Conservation (phyloP, 2,113 vertebrate species). For the Dicrurus megarhynchus region DNA sequence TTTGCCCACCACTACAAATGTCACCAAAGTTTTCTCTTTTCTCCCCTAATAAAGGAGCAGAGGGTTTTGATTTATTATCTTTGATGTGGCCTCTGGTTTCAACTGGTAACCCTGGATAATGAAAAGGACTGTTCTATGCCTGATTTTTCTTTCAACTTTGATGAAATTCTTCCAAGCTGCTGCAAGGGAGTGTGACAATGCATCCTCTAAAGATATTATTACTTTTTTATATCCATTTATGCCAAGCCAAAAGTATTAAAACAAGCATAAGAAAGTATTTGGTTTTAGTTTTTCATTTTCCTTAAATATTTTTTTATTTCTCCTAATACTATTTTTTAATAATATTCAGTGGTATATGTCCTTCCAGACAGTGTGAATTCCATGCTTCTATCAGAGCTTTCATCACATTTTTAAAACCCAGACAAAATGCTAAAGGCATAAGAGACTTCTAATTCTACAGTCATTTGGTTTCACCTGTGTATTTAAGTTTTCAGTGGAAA, state of each 20-base stretch:
- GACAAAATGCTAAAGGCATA: not conserved
- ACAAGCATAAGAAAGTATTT: not conserved
- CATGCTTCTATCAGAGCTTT: not conserved
- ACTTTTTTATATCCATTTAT: not conserved
- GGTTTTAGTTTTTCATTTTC: not conserved
- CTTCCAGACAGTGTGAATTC: not conserved
- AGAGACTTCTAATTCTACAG: conserved; percentile 1
- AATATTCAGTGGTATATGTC: not conserved
- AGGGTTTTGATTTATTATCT: not conserved
- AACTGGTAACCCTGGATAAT: not conserved
- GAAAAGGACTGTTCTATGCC: not conserved
- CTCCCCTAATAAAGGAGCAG: not conserved
- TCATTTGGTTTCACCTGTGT: conserved; percentile 31
- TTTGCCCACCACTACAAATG: not conserved
- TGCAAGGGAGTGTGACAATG: not conserved
- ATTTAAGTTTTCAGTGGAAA: conserved; percentile 48
- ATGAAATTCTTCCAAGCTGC: not conserved
- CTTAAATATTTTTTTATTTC: not conserved
- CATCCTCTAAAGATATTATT: not conserved
- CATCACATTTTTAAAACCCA: not conserved
- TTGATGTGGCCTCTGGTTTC: not conserved
- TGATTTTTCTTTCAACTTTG: not conserved
- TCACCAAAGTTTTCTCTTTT: not conserved
- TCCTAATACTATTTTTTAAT: not conserved
- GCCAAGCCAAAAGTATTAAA: not conserved